Percentiles rank a stretch among this genome's conserved stretches.
phyloP scores from a whole-genome alignment of 2,888 invertebrate genomes.

The Watsonalla cultraria region DNA sequence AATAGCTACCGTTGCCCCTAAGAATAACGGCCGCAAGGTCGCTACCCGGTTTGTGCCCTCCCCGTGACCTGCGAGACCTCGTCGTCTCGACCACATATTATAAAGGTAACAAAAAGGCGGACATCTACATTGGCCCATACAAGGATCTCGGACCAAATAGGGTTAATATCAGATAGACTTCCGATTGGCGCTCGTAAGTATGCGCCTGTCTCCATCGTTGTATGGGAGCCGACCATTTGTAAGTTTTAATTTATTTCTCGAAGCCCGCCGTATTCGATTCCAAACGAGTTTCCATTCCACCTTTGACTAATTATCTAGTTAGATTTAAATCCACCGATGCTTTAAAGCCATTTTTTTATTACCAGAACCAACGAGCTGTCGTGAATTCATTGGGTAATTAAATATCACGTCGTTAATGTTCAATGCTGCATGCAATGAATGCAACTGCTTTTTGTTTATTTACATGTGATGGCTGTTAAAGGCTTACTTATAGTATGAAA shows the following conservation, averaged over 20 bases:
- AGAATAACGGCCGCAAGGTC: conserved; percentile 60
- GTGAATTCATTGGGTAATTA: neutral
- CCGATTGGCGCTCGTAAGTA: too few species aligned
- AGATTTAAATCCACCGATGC: neutral
- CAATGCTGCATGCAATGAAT: too few species aligned
- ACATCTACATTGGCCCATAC: too few species aligned
- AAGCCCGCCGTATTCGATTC: conserved; percentile 33
- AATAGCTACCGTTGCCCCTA: conserved; percentile 58
- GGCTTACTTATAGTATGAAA: too few species aligned
- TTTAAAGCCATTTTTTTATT: neutral
- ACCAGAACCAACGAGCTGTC: neutral
- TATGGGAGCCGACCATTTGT: too few species aligned
- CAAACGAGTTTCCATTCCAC: conserved; percentile 12
- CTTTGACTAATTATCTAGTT: neutral
- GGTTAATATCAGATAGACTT: too few species aligned
- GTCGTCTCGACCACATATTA: too few species aligned
- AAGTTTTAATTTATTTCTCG: conserved; percentile 10
- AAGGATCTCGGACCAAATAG: too few species aligned
- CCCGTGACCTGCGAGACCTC: conserved; percentile 37
- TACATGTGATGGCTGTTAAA: too few species aligned
- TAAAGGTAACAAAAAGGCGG: too few species aligned
- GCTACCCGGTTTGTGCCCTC: conserved; percentile 54
- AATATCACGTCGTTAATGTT: neutral
- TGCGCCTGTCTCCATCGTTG: too few species aligned
- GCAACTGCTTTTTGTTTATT: too few species aligned